Conservation (phyloP, 2,888 invertebrate genomes). For the Rhyacophila evoluta region DNA sequence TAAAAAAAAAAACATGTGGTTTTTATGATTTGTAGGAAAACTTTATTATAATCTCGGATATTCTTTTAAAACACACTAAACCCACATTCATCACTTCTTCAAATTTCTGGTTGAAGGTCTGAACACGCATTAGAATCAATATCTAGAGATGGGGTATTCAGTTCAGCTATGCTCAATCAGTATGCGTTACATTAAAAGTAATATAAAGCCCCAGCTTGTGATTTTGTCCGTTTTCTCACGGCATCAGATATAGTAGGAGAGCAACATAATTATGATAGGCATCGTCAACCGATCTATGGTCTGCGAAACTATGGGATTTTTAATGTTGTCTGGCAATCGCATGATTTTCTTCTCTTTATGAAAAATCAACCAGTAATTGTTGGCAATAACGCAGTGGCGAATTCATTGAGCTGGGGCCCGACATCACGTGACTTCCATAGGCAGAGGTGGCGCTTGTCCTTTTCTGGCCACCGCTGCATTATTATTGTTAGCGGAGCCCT, state of each 20-base stretch:
- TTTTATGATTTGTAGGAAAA: too few relatives aligned
- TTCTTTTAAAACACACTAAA: too few relatives aligned
- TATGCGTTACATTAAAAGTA: too few relatives aligned
- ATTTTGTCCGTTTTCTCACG: neutral
- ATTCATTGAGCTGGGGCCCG: constrained; percentile 35
- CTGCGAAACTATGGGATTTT: neutral
- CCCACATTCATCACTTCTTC: too few relatives aligned
- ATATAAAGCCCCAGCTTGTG: neutral
- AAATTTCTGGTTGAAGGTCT: too few relatives aligned
- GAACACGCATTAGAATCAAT: too few relatives aligned
- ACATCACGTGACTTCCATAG: constrained; percentile 70
- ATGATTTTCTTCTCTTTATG: neutral
- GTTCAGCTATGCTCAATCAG: too few relatives aligned
- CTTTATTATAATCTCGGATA: too few relatives aligned
- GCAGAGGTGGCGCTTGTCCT: constrained; percentile 56
- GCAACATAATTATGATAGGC: neutral
- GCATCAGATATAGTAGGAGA: neutral
- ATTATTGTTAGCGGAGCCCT: constrained; percentile 25
- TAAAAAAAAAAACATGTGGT: too few relatives aligned
- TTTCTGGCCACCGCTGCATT: constrained; percentile 50
- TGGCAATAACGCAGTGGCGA: neutral
- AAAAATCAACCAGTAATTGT: neutral
- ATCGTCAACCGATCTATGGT: neutral
- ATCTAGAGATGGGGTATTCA: too few relatives aligned
- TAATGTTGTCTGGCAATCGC: neutral